Evolutionary conservation across 2,888 invertebrate genomes (phyloP).

Genomic region (Azorinus chamasolen): DNA sequence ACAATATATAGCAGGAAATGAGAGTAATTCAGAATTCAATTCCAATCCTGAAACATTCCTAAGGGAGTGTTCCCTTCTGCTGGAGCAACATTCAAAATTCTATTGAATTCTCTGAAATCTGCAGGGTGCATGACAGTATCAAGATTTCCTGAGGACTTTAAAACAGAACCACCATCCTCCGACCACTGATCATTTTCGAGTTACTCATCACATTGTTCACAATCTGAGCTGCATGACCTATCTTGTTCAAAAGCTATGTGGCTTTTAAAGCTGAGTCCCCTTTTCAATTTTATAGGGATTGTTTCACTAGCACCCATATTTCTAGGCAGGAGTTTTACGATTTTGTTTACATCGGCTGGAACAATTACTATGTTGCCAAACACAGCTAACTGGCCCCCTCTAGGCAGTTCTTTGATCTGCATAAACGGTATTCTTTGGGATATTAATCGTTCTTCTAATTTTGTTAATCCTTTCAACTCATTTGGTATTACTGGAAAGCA

Average conservation of each 20-base stretch:
- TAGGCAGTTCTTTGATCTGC: conserved; percentile 80
- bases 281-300: conserved; percentile 57
- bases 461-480: conserved; percentile 32
- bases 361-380: conserved; percentile 79
- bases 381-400: conserved; percentile 61
- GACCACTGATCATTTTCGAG: conserved; percentile 24
- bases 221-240: background rate
- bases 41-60: conserved; percentile 32
- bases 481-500: conserved; percentile 30
- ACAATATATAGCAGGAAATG: conserved; percentile 14
- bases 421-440: conserved; percentile 82
- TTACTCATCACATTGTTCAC: background rate
- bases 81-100: conserved; percentile 31
- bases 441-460: conserved; percentile 83
- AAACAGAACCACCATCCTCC: conserved; percentile 17
- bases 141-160: conserved; percentile 21
- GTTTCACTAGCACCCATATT: conserved; percentile 59
- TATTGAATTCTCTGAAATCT: conserved; percentile 49
- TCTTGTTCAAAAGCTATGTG: conserved; percentile 43
- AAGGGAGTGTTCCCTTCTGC: conserved; percentile 25
- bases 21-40: background rate
- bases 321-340: conserved; percentile 10
- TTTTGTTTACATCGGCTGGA: conserved; percentile 67
- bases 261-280: conserved; percentile 29
- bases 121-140: conserved; percentile 33